Conservation (phyloP, 2,797 vertebrate species). For the Channallabes apus region DNA sequence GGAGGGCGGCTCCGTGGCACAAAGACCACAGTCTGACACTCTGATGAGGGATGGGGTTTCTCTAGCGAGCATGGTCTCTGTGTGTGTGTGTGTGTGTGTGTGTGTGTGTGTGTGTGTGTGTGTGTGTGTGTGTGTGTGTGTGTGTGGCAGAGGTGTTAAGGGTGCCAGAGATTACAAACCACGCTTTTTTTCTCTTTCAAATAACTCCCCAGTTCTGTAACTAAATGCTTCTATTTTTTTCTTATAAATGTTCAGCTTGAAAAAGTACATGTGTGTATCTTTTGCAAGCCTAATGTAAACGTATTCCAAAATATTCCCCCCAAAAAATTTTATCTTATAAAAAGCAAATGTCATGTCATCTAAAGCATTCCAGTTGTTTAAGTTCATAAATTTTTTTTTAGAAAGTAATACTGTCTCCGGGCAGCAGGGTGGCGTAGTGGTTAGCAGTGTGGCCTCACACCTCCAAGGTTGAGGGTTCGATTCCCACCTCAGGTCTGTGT, state of each 20-base stretch:
- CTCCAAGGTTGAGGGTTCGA: no score
- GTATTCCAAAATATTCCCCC: neutral
- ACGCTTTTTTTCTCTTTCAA: constrained; percentile 4
- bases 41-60: constrained; percentile 28
- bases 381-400: neutral
- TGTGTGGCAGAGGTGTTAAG: neutral
- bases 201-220: neutral
- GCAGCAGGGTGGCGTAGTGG: no score
- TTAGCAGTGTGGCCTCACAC: no score
- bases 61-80: constrained; percentile 2
- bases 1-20: constrained; percentile 12
- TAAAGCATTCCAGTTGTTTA: neutral
- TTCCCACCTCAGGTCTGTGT: no score
- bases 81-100: neutral
- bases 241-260: neutral
- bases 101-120: no score
- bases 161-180: constrained; percentile 3
- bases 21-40: constrained; percentile 37
- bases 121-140: neutral
- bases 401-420: neutral
- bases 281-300: neutral
- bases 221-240: neutral
- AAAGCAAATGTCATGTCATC: neutral
- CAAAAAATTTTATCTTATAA: neutral
- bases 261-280: neutral